phyloP scores from a whole-genome alignment of 2,113 vertebrate genomes.

The Leptobrachium leishanense region DNA sequence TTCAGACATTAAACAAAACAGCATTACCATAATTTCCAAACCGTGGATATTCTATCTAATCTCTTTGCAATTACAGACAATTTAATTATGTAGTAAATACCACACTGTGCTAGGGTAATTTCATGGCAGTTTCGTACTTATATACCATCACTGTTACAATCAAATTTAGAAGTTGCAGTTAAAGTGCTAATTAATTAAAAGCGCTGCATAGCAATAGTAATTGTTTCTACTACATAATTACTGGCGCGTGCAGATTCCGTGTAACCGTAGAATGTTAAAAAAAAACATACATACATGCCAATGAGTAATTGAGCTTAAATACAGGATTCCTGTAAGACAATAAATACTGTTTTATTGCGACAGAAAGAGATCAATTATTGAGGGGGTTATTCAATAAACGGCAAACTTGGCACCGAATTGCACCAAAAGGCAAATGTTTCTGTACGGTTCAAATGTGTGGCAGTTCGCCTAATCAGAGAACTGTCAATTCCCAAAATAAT shows the following conservation, averaged over 20 bases:
- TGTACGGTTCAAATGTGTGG: too few relatives aligned
- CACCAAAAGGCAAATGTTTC: too few relatives aligned
- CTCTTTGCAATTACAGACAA: constrained; percentile 47
- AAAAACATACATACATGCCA: constrained; percentile 33
- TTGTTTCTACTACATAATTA: constrained; percentile 50
- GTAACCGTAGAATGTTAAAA: constrained; percentile 31
- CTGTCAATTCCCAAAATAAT: too few relatives aligned
- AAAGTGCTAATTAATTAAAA: constrained; percentile 50
- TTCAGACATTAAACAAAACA: constrained; percentile 43
- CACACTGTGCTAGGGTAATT: constrained; percentile 47
- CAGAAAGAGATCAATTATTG: background rate
- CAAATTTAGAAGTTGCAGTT: constrained; percentile 49
- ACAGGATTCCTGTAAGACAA: background rate
- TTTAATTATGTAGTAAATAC: constrained; percentile 48
- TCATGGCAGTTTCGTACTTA: constrained; percentile 43
- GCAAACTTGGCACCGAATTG: too few relatives aligned
- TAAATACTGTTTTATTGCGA: background rate
- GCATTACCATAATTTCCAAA: constrained; percentile 42
- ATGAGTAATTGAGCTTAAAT: constrained; percentile 6
- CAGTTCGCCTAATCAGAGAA: too few relatives aligned
- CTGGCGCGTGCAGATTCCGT: constrained; percentile 39
- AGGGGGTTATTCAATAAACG: too few relatives aligned
- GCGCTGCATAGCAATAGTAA: constrained; percentile 40
- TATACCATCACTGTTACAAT: constrained; percentile 46
- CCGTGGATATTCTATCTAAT: constrained; percentile 43